Percentiles rank a stretch among this genome's conserved stretches.
Conservation (phyloP, 1,140 invertebrate genomes). For the Aporrectodea caliginosa region DNA sequence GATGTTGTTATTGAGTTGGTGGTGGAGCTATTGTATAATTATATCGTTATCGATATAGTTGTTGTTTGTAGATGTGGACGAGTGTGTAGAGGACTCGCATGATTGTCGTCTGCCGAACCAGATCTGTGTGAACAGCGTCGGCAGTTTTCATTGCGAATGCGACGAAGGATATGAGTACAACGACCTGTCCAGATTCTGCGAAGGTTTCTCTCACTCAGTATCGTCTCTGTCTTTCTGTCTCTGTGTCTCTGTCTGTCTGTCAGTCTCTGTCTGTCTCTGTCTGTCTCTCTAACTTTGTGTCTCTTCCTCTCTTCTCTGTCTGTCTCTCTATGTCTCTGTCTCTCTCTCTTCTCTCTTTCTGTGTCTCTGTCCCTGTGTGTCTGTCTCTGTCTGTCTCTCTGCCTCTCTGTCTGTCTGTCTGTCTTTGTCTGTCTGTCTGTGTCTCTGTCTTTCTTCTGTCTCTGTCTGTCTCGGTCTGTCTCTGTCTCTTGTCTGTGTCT, state of each 20-base stretch:
- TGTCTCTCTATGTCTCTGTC: background rate
- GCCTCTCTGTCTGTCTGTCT: background rate
- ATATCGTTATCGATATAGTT: too few species aligned
- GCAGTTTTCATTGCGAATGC: background rate
- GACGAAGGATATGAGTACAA: background rate
- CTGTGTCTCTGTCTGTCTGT: background rate
- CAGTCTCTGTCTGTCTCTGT: background rate
- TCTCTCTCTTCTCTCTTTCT: background rate
- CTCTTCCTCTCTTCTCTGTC: background rate
- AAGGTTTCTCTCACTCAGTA: background rate
- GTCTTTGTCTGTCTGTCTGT: background rate
- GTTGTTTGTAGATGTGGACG: background rate
- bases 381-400: background rate
- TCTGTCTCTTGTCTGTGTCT: background rate
- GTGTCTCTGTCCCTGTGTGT: background rate
- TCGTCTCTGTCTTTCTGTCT: background rate
- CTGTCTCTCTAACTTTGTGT: background rate
- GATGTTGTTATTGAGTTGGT: too few species aligned
- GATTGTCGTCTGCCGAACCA: background rate
- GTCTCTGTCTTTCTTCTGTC: background rate
- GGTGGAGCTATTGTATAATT: too few species aligned
- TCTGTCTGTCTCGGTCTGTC: background rate
- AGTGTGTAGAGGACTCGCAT: background rate
- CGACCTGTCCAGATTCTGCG: background rate
- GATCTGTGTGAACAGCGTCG: background rate